Evolutionary conservation across 2,113 vertebrate genomes (phyloP).

Genomic region (Phaethon lepturus): DNA sequence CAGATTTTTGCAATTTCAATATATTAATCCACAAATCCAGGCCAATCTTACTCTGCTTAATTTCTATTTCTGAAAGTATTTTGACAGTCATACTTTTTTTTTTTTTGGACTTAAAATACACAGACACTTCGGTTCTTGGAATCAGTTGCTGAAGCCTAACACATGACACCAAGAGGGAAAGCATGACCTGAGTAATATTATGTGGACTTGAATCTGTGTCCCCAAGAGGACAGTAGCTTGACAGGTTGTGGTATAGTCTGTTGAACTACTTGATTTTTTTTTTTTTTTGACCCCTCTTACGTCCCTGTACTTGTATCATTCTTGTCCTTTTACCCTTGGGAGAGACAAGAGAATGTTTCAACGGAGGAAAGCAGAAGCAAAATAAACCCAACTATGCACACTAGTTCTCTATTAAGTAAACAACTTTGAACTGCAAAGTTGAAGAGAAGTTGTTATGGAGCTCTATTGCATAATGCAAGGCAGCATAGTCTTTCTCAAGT

Average conservation of each 20-base stretch:
- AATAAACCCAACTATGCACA: background rate
- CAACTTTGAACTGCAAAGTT: background rate
- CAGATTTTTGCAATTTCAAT: background rate
- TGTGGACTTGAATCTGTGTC: slow-evolving; percentile 5
- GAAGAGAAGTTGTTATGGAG: background rate
- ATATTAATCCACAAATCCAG: background rate
- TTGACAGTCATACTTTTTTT: background rate
- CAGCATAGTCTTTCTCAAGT: background rate
- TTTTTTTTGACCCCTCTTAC: background rate
- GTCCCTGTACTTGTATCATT: slow-evolving; percentile 12
- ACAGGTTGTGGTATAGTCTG: slow-evolving; percentile 11
- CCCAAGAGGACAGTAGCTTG: slow-evolving; percentile 32
- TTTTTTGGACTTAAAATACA: background rate
- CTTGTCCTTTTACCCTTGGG: slow-evolving; percentile 46
- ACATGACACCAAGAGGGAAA: background rate
- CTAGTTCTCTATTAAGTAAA: background rate
- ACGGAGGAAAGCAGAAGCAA: background rate
- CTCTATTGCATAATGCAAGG: background rate
- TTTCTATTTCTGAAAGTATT: background rate
- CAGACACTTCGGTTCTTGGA: background rate
- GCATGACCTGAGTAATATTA: background rate
- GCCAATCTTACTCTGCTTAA: background rate
- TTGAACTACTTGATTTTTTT: slow-evolving; percentile 17
- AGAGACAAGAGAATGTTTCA: slow-evolving; percentile 10
- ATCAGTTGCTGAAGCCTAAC: background rate